Evolutionary conservation across 2,113 vertebrate genomes (phyloP).

Genomic region (Eonycteris spelaea): DNA sequence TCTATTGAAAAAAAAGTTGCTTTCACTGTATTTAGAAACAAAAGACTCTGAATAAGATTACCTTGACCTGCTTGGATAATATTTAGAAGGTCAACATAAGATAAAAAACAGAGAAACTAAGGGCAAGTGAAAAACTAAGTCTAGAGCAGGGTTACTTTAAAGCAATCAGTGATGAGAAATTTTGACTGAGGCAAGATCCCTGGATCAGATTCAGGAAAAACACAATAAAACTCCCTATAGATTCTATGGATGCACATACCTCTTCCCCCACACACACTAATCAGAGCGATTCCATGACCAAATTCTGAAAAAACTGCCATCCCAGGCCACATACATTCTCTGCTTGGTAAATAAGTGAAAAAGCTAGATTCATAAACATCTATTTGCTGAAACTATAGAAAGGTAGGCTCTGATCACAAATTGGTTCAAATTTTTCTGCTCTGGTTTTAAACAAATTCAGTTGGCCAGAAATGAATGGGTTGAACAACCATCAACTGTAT

Average conservation of each 20-base stretch:
- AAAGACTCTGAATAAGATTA: slow-evolving; percentile 67
- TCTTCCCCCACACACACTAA: slow-evolving; percentile 28
- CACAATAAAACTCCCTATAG: neutral
- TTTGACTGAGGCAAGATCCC: slow-evolving; percentile 13
- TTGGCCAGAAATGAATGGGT: neutral
- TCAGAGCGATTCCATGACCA: neutral
- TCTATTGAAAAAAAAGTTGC: neutral
- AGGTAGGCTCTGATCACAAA: neutral
- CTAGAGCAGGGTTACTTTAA: neutral
- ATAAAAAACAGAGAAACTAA: slow-evolving; percentile 71
- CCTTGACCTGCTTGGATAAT: slow-evolving; percentile 60
- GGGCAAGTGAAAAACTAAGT: slow-evolving; percentile 64
- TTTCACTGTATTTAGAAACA: slow-evolving; percentile 37
- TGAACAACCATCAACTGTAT: neutral
- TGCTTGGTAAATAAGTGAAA: neutral
- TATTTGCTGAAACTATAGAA: neutral
- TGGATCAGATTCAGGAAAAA: slow-evolving; percentile 48
- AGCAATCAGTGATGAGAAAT: neutral
- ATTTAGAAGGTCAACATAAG: slow-evolving; percentile 67
- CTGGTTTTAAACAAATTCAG: slow-evolving; percentile 20
- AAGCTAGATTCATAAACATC: neutral
- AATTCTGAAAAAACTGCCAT: neutral
- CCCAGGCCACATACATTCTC: neutral
- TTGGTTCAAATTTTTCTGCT: neutral
- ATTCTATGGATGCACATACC: neutral